These are phyloP conservation scores for Lithophane socia DNA, from an alignment of 2,888 invertebrate genomes.

Conservation along the genomic window DNA sequence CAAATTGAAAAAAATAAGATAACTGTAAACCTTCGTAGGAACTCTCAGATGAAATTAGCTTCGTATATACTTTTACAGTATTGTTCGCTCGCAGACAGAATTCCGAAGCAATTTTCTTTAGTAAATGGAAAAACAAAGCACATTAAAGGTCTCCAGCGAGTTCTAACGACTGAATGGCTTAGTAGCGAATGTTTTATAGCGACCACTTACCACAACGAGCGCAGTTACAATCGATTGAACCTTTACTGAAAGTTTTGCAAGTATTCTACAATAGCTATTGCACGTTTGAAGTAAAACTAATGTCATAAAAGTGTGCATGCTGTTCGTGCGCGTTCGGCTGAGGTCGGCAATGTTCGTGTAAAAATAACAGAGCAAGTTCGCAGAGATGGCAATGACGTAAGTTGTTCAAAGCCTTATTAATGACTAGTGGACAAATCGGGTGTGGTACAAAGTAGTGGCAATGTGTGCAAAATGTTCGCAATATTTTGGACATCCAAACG, in stretches of 20 bases:
- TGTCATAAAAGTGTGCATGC: conserved; percentile 29
- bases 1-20: conserved; percentile 29
- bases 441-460: conserved; percentile 15
- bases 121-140: conserved; percentile 55
- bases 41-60: conserved; percentile 22
- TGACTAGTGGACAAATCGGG: conserved; percentile 57
- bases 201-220: conserved; percentile 28
- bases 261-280: conserved; percentile 24
- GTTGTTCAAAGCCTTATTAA: conserved; percentile 71
- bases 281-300: conserved; percentile 23
- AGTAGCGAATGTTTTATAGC: conserved; percentile 30
- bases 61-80: conserved; percentile 22
- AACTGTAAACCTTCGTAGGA: neutral
- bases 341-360: conserved; percentile 17
- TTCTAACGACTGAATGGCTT: conserved; percentile 51
- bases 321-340: conserved; percentile 15
- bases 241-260: conserved; percentile 10
- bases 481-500: neutral
- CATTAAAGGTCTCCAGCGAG: conserved; percentile 48
- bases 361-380: conserved; percentile 24
- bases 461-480: no score
- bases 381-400: conserved; percentile 46
- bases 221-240: conserved; percentile 14
- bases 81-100: conserved; percentile 18
- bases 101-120: conserved; percentile 32